Evolutionary conservation across 2,888 invertebrate species (phyloP), one percentile per base, ranked within the genome.

Genomic region (Platerodrilus igneus): DNA sequence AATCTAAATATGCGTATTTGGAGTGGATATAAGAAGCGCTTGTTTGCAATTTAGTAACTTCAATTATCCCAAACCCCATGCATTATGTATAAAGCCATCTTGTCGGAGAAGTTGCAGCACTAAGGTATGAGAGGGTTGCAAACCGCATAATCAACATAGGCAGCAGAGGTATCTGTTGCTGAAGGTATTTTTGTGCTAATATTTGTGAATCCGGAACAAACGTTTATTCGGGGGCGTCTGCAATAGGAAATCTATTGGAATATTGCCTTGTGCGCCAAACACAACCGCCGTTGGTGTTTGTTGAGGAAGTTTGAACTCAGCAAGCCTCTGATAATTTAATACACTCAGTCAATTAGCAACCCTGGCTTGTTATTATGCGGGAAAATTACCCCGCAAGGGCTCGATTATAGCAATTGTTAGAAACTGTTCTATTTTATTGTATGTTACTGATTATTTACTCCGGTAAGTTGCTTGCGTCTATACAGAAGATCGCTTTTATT

Each of bases 311-410:
- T 58, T 51, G 50, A 51, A 50, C 42, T 52, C 50, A 47, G 52
- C 55, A 58, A 60, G 57, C 58, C 50, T 55, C 55, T 56, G 57
- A 60, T 63, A 63, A 63, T 62, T 62, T 63, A 63, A 63, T 63
- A 62, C 51, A 55, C 56, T 54, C 54, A 56, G 61, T 59, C 60
- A 63, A 63, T 63, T 63, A 62, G 62, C 54, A 53, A 53, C 52
- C 55, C 56, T 49, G 57, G 55, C 58, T 58, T 57, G 60, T 59
- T 60, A 61, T 59, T 58, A 58, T 55, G 55, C 53, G 51, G 51
- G 58, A 50, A 59, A 60, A 61, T 60, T 60, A 60, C 58, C 57
- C 57, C 58, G 45, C 58, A 44, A 47, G 57, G 58, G 59, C 55
- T 53, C 55, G 59, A 61, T 62, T 61, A 60, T 55, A 54, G 52